A percentile compares a stretch with the other conserved stretches of the same genome.
Conservation (phyloP, 2,797 vertebrate genomes). For the Perodicticus potto region DNA sequence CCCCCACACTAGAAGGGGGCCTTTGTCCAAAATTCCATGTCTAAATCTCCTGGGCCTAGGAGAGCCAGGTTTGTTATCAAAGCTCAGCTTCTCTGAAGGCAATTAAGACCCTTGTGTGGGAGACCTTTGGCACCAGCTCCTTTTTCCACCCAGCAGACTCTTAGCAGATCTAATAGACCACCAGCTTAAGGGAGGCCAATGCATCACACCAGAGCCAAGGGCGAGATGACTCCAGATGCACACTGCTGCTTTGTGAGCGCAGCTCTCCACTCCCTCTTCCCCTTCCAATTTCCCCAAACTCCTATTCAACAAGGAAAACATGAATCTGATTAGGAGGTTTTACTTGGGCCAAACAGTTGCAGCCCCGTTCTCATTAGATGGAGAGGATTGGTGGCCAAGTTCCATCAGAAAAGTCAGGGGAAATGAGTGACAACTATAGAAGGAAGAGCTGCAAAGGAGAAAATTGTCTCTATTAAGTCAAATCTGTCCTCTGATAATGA, state of each 20-base stretch:
- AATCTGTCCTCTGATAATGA: background rate
- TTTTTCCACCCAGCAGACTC: constrained; percentile 52
- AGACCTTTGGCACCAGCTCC: constrained; percentile 27
- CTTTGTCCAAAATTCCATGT: background rate
- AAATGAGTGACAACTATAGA: constrained; percentile 59
- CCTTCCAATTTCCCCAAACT: constrained; percentile 30
- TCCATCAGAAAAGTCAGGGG: constrained; percentile 2
- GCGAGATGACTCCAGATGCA: rapidly evolving
- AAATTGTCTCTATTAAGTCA: constrained; percentile 61
- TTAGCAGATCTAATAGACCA: background rate
- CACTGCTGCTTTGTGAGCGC: background rate
- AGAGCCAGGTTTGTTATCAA: constrained; percentile 26
- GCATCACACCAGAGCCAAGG: rapidly evolving
- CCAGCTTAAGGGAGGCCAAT: constrained; percentile 46
- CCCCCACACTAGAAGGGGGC: background rate
- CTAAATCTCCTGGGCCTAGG: background rate
- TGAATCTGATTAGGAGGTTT: constrained; percentile 51
- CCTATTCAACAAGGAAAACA: constrained; percentile 58
- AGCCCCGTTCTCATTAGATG: background rate
- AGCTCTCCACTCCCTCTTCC: background rate
- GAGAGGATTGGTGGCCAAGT: constrained; percentile 21
- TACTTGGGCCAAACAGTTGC: constrained; percentile 67
- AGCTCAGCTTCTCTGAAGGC: constrained; percentile 50
- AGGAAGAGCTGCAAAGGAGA: constrained; percentile 5
- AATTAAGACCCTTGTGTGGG: constrained; percentile 57